Conservation (phyloP, 1,140 invertebrate species). For the Gryllus bimaculatus region DNA sequence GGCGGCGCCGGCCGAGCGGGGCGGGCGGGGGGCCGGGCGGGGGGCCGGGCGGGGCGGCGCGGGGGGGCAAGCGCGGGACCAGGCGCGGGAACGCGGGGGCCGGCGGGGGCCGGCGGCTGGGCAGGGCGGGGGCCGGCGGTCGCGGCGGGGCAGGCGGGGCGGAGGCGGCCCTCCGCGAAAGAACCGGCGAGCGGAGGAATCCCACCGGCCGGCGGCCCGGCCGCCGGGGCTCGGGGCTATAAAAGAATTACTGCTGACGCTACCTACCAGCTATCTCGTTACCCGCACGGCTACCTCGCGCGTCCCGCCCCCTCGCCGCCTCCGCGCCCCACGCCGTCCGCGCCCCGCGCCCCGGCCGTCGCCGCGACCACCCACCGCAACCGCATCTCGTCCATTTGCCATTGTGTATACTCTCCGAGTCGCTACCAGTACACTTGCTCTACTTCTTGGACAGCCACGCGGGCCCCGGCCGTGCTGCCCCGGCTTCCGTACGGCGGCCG, state of each 20-base stretch:
- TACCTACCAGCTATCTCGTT: not conserved
- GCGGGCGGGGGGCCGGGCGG: too few species aligned
- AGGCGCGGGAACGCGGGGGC: too few species aligned
- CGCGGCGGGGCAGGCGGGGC: too few species aligned
- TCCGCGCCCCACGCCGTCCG: too few species aligned
- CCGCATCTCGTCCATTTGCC: too few species aligned
- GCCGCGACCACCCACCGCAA: not conserved
- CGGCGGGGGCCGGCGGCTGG: too few species aligned
- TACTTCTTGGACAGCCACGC: not conserved
- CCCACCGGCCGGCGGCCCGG: not conserved
- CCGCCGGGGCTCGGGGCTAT: not conserved
- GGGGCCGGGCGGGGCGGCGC: too few species aligned
- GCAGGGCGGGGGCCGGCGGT: too few species aligned
- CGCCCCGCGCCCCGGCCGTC: not conserved
- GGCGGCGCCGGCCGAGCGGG: too few species aligned
- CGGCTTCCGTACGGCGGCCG: too few species aligned
- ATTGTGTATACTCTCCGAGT: not conserved
- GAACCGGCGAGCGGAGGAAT: not conserved
- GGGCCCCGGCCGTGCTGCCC: too few species aligned
- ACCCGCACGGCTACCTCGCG: constrained; percentile 1
- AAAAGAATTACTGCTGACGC: not conserved
- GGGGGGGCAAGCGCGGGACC: too few species aligned
- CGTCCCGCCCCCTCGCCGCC: not conserved
- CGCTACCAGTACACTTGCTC: not conserved
- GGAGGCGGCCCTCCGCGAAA: not conserved